Evolutionary conservation across 1,140 invertebrate genomes (phyloP).

Genomic region (Thereuonema tuberculata): DNA sequence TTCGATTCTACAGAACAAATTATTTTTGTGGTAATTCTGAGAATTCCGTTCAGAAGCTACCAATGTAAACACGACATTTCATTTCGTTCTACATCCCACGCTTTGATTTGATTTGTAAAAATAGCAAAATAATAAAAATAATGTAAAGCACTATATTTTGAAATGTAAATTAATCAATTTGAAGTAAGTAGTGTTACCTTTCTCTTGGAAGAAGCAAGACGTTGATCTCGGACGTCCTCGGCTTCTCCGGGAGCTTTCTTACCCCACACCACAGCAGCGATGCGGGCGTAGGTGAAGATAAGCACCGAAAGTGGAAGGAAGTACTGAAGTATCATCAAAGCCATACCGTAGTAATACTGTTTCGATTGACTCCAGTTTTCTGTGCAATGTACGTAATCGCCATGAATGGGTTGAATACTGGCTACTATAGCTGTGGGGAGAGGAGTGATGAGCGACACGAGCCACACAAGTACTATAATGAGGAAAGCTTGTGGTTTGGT

Average conservation of each 20-base stretch:
- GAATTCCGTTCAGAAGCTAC: no score
- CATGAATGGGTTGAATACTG: conserved; percentile 29
- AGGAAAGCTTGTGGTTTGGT: conserved; percentile 51
- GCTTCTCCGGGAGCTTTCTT: conserved; percentile 71
- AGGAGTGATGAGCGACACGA: conserved; percentile 59
- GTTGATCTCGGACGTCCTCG: conserved; percentile 57
- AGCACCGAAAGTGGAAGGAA: conserved; percentile 67
- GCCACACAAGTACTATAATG: conserved; percentile 36
- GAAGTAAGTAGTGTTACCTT: no score
- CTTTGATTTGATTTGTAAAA: no score
- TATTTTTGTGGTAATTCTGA: no score
- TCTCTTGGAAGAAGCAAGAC: conserved; percentile 70
- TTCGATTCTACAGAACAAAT: no score
- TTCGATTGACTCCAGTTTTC: conserved; percentile 22
- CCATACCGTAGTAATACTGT: conserved; percentile 55
- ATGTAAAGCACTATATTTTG: no score
- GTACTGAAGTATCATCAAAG: conserved; percentile 70
- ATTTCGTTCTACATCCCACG: no score
- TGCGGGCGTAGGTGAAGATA: conserved; percentile 71
- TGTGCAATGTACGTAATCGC: conserved; percentile 39
- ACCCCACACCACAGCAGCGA: conserved; percentile 76
- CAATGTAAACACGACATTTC: no score
- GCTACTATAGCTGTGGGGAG: conserved; percentile 60
- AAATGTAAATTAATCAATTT: no score
- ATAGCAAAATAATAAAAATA: no score